These are phyloP conservation scores for Drosophila ustulata DNA, from an alignment of 2,888 invertebrate genomes.

Conservation along the genomic window DNA sequence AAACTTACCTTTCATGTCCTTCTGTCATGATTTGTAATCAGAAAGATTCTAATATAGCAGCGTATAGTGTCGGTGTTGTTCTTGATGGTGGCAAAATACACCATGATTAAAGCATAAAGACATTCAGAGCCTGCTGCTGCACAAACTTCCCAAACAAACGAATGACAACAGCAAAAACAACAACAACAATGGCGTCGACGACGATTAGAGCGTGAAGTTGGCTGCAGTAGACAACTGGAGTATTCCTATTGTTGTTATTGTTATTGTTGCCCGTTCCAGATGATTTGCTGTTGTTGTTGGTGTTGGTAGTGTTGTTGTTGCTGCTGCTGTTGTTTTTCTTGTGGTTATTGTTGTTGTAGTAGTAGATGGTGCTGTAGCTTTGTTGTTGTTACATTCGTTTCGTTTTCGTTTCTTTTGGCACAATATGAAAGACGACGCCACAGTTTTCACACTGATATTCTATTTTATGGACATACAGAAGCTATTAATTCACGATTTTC, in stretches of 20 bases:
- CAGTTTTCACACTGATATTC: slow-evolving; percentile 34
- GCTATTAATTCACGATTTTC: slow-evolving; percentile 11
- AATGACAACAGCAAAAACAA: slow-evolving; percentile 52
- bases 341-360: slow-evolving; percentile 11
- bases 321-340: slow-evolving; percentile 13
- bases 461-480: slow-evolving; percentile 6
- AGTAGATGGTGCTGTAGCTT: slow-evolving; percentile 34
- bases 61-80: slow-evolving; percentile 87
- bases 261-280: slow-evolving; percentile 20
- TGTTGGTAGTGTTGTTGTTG: slow-evolving; percentile 8
- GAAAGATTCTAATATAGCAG: slow-evolving; percentile 93
- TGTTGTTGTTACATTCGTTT: slow-evolving; percentile 37
- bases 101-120: slow-evolving; percentile 93
- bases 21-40: slow-evolving; percentile 95
- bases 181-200: slow-evolving; percentile 17
- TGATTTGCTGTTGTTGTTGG: slow-evolving; percentile 23
- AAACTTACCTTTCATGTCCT: slow-evolving; percentile 94
- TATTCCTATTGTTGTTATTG: slow-evolving; percentile 22
- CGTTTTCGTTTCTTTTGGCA: slow-evolving; percentile 62
- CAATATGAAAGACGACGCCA: slow-evolving; percentile 53
- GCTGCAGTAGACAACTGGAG: slow-evolving; percentile 21
- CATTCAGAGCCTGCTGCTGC: slow-evolving; percentile 86
- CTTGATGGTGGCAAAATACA: slow-evolving; percentile 88
- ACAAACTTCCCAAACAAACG: slow-evolving; percentile 81
- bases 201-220: slow-evolving; percentile 10